phyloP scores from a whole-genome alignment of 2,888 invertebrate genomes.

The Belgica antarctica region DNA sequence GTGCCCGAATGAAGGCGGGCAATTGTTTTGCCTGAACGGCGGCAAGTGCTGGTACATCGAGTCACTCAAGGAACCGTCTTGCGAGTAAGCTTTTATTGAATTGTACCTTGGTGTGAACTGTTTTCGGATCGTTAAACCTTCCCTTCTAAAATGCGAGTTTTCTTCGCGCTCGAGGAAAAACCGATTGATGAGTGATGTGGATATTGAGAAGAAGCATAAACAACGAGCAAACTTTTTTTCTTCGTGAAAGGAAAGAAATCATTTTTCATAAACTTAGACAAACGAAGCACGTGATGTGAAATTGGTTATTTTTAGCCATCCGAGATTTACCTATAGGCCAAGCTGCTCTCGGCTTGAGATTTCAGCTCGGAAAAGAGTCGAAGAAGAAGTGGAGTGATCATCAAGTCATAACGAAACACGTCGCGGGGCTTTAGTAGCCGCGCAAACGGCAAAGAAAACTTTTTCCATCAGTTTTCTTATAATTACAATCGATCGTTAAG shows the following conservation, averaged over 20 bases:
- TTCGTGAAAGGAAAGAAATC: neutral
- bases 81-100: slow-evolving; percentile 73
- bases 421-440: neutral
- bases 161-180: neutral
- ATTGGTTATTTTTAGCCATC: neutral
- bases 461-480: neutral
- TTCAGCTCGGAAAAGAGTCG: neutral
- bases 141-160: neutral
- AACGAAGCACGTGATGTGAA: neutral
- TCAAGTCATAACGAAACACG: neutral
- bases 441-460: neutral
- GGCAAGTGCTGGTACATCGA: slow-evolving; percentile 81
- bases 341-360: slow-evolving; percentile 1
- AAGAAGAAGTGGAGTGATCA: slow-evolving; percentile 1
- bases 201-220: slow-evolving; percentile 41
- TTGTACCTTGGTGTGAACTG: neutral
- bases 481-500: neutral
- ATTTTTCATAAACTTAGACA: slow-evolving; percentile 32
- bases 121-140: neutral
- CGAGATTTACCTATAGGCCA: slow-evolving; percentile 19
- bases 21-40: slow-evolving; percentile 81
- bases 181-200: slow-evolving; percentile 40
- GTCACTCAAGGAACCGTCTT: slow-evolving; percentile 75
- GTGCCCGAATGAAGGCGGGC: slow-evolving; percentile 58
- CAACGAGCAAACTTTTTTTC: no score